These are phyloP conservation scores for Oncorhynchus tshawytscha DNA, from an alignment of 2,113 vertebrate species.

Conservation along the genomic window DNA sequence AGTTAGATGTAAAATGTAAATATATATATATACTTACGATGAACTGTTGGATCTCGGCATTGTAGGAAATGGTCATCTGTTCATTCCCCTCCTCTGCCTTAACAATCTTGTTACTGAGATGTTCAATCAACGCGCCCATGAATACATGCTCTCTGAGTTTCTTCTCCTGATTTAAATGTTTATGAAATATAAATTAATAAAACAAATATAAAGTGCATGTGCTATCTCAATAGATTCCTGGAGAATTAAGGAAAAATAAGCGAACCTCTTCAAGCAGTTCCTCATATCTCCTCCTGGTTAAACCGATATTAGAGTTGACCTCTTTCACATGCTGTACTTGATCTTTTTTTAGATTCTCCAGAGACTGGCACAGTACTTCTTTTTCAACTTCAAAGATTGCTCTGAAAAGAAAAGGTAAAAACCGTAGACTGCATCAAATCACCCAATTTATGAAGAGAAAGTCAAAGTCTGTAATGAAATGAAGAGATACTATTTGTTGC, in stretches of 20 bases:
- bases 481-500: no score
- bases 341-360: slow-evolving; percentile 34
- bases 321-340: slow-evolving; percentile 47
- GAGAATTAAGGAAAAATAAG: background rate
- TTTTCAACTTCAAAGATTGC: slow-evolving; percentile 40
- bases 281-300: slow-evolving; percentile 28
- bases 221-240: background rate
- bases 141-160: slow-evolving; percentile 4
- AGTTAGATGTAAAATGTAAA: background rate
- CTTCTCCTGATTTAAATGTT: slow-evolving; percentile 4
- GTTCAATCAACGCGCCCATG: background rate
- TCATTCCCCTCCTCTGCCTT: background rate
- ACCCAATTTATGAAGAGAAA: no score
- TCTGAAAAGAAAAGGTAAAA: slow-evolving; percentile 12
- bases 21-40: background rate
- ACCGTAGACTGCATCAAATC: no score
- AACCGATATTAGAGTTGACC: slow-evolving; percentile 22
- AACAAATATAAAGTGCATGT: no score
- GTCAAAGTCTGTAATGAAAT: no score
- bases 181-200: background rate
- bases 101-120: background rate
- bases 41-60: background rate
- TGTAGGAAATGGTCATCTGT: background rate
- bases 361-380: slow-evolving; percentile 3
- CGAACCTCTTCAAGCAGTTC: slow-evolving; percentile 47